Conservation (phyloP, 2,888 invertebrate genomes). For the Eueremaeus valkanovi region DNA sequence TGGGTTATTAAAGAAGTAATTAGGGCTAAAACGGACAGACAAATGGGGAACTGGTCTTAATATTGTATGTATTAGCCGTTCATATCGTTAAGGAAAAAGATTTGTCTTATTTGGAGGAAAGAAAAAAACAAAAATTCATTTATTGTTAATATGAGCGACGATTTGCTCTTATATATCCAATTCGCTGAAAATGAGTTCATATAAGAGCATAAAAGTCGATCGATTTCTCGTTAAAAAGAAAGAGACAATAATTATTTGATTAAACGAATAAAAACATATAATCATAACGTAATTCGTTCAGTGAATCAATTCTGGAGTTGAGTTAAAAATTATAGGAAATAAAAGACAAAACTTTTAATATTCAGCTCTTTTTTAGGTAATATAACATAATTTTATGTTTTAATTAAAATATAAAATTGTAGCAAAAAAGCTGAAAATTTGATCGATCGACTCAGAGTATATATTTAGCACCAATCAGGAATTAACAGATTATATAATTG, state of each 20-base stretch:
- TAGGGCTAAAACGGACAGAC: too few relatives aligned
- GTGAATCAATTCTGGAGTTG: too few relatives aligned
- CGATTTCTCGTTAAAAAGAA: slow-evolving; percentile 14
- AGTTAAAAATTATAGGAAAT: too few relatives aligned
- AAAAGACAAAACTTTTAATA: too few relatives aligned
- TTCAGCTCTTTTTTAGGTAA: too few relatives aligned
- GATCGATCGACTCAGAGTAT: not conserved
- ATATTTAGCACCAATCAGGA: not conserved
- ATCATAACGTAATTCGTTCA: too few relatives aligned
- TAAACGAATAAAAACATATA: not conserved
- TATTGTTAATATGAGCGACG: not conserved
- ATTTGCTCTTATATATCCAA: not conserved
- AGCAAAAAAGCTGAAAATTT: not conserved
- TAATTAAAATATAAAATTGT: too few relatives aligned
- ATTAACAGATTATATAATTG: not conserved
- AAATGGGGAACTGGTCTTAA: too few relatives aligned
- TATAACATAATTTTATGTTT: too few relatives aligned
- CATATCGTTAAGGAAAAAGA: too few relatives aligned
- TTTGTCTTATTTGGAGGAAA: slow-evolving; percentile 1
- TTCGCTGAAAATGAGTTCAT: not conserved
- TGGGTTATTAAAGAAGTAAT: too few relatives aligned
- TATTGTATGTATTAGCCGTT: too few relatives aligned
- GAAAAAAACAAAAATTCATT: not conserved
- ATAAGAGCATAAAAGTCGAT: not conserved
- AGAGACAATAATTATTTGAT: slow-evolving; percentile 11